A percentile compares a stretch with the other conserved stretches of the same genome.
These are phyloP conservation scores for Lates japonicus DNA, from an alignment of 2,797 vertebrate species.

Conservation along the genomic window DNA sequence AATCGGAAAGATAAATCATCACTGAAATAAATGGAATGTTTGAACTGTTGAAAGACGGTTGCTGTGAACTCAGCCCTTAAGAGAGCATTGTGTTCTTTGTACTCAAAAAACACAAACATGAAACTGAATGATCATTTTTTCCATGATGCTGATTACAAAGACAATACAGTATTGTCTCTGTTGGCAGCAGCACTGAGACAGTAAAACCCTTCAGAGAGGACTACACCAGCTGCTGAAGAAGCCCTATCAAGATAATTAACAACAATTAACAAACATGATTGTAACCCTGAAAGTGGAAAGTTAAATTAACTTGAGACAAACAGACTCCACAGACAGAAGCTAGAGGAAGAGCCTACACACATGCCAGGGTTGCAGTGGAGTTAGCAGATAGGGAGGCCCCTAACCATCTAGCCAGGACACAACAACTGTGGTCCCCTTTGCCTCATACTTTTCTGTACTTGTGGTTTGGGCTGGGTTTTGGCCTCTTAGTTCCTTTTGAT, in stretches of 20 bases:
- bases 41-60: not conserved
- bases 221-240: not conserved
- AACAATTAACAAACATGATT: not conserved
- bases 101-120: not conserved
- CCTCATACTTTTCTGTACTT: not conserved
- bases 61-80: not conserved
- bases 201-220: not conserved
- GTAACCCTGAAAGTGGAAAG: not conserved
- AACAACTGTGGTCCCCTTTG: not conserved
- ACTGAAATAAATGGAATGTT: slow-evolving; percentile 7
- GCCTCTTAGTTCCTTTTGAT: too few species aligned
- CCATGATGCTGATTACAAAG: not conserved
- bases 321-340: not conserved
- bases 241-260: not conserved
- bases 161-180: not conserved
- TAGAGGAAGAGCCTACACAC: slow-evolving; percentile 3
- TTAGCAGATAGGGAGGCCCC: not conserved
- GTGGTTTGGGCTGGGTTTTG: not conserved
- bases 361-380: not conserved
- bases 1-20: slow-evolving; percentile 34
- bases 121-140: not conserved
- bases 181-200: not conserved
- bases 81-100: not conserved
- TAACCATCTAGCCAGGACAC: not conserved
- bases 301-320: not conserved